Evolutionary conservation across 2,797 vertebrate genomes (phyloP).

Genomic region (Lithobates pipiens): DNA sequence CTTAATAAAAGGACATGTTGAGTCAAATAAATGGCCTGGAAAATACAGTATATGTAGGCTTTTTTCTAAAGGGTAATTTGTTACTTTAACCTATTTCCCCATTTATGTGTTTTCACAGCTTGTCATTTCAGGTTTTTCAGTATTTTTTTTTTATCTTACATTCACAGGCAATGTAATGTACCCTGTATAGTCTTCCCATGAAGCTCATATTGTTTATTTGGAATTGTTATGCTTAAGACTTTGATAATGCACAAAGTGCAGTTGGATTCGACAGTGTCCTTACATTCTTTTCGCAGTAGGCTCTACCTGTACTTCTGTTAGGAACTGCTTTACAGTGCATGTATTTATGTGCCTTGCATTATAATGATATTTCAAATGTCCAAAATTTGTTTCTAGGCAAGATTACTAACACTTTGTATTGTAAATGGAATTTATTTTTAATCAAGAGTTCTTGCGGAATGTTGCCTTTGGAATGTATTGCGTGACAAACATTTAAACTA

Average conservation of each 20-base stretch:
- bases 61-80: slow-evolving; percentile 14
- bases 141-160: background rate
- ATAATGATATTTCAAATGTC: background rate
- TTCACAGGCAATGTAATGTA: slow-evolving; percentile 9
- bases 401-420: background rate
- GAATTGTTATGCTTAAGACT: background rate
- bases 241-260: background rate
- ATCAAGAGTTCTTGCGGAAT: background rate
- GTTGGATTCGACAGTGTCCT: no score
- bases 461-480: background rate
- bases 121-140: background rate
- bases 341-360: background rate
- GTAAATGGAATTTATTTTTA: background rate
- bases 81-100: slow-evolving; percentile 30
- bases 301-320: background rate
- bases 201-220: background rate
- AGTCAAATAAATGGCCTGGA: slow-evolving; percentile 33
- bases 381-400: background rate
- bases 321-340: background rate
- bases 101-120: slow-evolving; percentile 36
- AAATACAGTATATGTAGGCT: slow-evolving; percentile 40
- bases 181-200: background rate
- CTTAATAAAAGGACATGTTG: slow-evolving; percentile 33
- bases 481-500: no score
- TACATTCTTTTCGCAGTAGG: background rate